phyloP scores from a whole-genome alignment of 2,113 vertebrate species.

The Sceloporus undulatus region DNA sequence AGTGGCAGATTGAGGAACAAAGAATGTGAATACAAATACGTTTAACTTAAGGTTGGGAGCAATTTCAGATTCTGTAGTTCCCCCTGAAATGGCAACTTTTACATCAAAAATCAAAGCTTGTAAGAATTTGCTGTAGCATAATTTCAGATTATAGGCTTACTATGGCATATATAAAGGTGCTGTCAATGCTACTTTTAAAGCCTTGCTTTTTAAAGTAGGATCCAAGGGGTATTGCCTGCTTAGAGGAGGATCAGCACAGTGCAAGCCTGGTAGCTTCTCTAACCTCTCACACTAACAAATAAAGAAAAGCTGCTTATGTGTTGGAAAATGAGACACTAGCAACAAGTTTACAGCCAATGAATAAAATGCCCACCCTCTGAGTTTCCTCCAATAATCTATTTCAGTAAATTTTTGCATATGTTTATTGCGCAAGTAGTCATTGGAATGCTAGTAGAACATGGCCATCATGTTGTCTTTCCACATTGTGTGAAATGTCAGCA shows the following conservation, averaged over 20 bases:
- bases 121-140: background rate
- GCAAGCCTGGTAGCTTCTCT: conserved; percentile 50
- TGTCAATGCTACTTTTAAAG: accelerated
- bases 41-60: background rate
- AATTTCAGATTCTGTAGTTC: background rate
- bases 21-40: background rate
- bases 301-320: conserved; percentile 66
- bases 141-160: background rate
- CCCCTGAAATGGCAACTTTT: background rate
- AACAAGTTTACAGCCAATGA: conserved; percentile 51
- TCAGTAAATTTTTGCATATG: background rate
- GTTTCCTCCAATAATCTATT: too few relatives aligned
- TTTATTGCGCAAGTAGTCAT: background rate
- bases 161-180: background rate
- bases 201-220: background rate
- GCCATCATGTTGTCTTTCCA: too few relatives aligned
- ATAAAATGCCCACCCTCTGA: background rate
- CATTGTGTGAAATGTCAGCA: too few relatives aligned
- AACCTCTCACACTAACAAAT: conserved; percentile 53
- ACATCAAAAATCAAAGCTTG: background rate
- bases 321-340: conserved; percentile 53
- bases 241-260: conserved; percentile 54
- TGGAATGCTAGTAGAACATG: background rate
- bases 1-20: too few relatives aligned
- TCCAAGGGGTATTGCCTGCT: conserved; percentile 37